Conservation (phyloP, 1,140 invertebrate species). For the Macrobrachium rosenbergii region DNA sequence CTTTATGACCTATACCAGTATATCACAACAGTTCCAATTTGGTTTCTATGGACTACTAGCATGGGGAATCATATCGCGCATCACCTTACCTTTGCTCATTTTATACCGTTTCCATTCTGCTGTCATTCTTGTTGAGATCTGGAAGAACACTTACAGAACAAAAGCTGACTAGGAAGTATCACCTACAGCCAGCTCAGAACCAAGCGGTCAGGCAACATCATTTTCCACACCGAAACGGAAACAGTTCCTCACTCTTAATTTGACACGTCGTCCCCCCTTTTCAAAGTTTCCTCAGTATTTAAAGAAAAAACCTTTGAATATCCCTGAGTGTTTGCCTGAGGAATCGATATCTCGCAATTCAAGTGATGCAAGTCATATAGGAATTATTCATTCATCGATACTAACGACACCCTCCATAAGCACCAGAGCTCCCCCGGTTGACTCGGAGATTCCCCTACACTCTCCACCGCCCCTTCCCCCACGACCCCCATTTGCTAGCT, state of each 20-base stretch:
- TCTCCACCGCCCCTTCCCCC: slow-evolving; percentile 2
- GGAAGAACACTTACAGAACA: slow-evolving; percentile 76
- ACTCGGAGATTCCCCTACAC: neutral
- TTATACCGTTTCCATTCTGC: slow-evolving; percentile 82
- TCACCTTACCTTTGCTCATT: slow-evolving; percentile 78
- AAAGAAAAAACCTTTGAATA: no score
- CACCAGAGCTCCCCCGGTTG: neutral
- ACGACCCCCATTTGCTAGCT: neutral
- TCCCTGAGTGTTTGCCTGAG: no score
- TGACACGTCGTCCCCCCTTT: no score
- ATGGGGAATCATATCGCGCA: slow-evolving; percentile 79
- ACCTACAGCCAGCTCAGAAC: slow-evolving; percentile 60
- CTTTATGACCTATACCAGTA: slow-evolving; percentile 78
- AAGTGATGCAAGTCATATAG: no score
- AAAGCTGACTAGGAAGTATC: slow-evolving; percentile 66
- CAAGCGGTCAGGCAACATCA: slow-evolving; percentile 21
- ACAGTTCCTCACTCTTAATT: neutral
- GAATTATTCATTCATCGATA: neutral
- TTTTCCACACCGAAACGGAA: neutral
- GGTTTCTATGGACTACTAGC: slow-evolving; percentile 78
- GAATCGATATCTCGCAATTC: no score
- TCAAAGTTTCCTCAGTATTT: no score
- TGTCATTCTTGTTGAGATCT: slow-evolving; percentile 79
- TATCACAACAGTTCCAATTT: slow-evolving; percentile 75
- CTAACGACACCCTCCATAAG: neutral